Percentiles rank a stretch among this genome's conserved stretches.
These are phyloP conservation scores for Hippasteria phrygiana DNA, from an alignment of 53 echinoderm and acorn worm genomes.

Conservation along the genomic window DNA sequence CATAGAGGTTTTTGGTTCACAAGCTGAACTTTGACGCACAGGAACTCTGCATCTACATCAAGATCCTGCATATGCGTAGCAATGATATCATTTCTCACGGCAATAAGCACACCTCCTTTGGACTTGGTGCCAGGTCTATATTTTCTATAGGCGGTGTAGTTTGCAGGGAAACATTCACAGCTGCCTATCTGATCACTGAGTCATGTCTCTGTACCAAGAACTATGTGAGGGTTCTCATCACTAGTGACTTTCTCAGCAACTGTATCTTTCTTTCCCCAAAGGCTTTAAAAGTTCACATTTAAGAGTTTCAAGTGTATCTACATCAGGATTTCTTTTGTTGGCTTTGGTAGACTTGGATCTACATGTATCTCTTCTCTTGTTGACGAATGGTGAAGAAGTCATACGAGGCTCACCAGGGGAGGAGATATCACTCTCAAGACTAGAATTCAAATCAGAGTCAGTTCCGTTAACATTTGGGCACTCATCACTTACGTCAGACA, in stretches of 20 bases:
- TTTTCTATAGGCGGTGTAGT: constrained; percentile 42
- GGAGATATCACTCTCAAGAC: too few species aligned
- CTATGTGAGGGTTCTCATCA: constrained; percentile 28
- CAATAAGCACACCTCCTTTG: constrained; percentile 27
- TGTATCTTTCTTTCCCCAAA: background rate
- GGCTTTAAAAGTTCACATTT: background rate
- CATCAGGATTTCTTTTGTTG: background rate
- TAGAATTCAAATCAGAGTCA: too few species aligned
- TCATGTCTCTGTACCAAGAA: constrained; percentile 30
- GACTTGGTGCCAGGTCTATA: background rate
- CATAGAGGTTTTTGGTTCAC: too few species aligned
- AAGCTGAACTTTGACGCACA: too few species aligned
- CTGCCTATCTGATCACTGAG: constrained; percentile 16
- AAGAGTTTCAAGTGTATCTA: background rate
- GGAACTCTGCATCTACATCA: constrained; percentile 35
- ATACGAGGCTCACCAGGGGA: too few species aligned
- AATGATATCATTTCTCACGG: constrained; percentile 50
- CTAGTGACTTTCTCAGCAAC: constrained; percentile 33
- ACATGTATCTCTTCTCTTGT: too few species aligned
- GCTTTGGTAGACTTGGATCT: background rate
- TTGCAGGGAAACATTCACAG: constrained; percentile 42
- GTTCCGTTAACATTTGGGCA: too few species aligned
- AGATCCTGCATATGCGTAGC: constrained; percentile 12
- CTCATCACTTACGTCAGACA: background rate
- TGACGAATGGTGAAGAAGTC: too few species aligned